Evolutionary conservation across 2,797 vertebrate genomes (phyloP), one percentile per base, ranked within the genome.

Genomic region (Pogoniulus pusillus): DNA sequence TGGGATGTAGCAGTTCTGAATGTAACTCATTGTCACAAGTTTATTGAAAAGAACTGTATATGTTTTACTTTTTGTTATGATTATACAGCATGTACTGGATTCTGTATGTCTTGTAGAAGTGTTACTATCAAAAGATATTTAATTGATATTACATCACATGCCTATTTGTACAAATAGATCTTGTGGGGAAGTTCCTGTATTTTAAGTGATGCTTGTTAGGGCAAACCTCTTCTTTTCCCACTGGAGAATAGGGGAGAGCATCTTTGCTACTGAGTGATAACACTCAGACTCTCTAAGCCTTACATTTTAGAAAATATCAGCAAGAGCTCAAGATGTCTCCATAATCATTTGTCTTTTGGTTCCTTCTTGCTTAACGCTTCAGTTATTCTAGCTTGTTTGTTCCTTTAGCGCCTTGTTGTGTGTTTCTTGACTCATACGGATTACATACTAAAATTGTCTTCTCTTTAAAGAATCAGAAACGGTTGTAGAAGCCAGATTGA

Each of bases 381-480:
- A 72, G 55, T 13, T 72, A n/a, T 62, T 57, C 16, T 85, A 76
- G 16, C 16, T 58, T 70, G 7, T 53, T 88, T n/a, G 78, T 78
- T 70, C 59, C 43, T 82, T 29, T 66, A 88, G n/a, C 0, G 2
- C 24, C 59, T 70, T 70, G 18, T 85, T 90, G 37, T 88, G 14
- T 81, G 51, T 89, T 70, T 26, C 59, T 92, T 89, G 85, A 82
- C 92, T 64, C 70, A 37, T 90, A 41, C 86, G 63, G 80, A 91
- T 96, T 90, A 95, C 93, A 75, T 90, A 71, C 91, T 82, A 96
- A 95, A 95, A 96, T 87, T 91, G 63, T 97, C 93, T 97, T 97
- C 94, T 96, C 90, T 96, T 96, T 84, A 89, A 97, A 99, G 98
- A 98, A 97, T 96, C 98, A 19, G 98, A 99, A 95, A 94, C 98